Base-by-base conservation (phyloP, 2,797 vertebrate species). In the Babyrousa celebensis region DNA sequence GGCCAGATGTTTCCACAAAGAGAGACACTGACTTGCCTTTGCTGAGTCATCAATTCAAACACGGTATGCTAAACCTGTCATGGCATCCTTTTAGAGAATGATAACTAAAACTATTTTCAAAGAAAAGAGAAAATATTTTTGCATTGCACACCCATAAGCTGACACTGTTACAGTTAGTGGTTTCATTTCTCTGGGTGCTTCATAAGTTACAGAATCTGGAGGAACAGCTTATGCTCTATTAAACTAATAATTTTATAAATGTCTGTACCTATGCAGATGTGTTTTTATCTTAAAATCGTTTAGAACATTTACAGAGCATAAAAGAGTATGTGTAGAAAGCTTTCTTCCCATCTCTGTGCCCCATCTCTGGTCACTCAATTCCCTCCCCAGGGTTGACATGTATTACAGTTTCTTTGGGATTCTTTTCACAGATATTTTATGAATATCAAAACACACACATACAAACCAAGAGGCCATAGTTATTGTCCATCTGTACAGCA, bases 71-170 rank as follows among this genome's bases (percentile, higher is more conserved):
- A 43, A 58, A 43, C 72, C 20, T 71, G 40, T 32, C 63, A 18
- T n/a, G 10, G 23, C 18, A 72, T 1, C 20, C 23, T 83, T 74
- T 58, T 36, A 43, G 7, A 62, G 48, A 85, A 82, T 40, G 36
- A n/a, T 43, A 95, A 84, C 3, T 32, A 23, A 79, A 82, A 70
- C 14, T 36, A 90, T 60, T 89, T 85, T 74, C 54, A 70, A 36
- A 96, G 40, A 65, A 93, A 72, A 93, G 10, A 67, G 62, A 91
- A 84, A 43, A 25, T 4, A 32, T 54, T 85, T 68, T 91, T 40
- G 12, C n/a, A 71, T 4, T 36, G 20, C 62, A 92, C 17, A 72
- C 20, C 16, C 8, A 63, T 32, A 93, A 88, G 9, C 23, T 71
- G 58, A 85, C 27, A 65, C 6, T n/a, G 3, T 77, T 71, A 23